Evolutionary conservation across 1,140 invertebrate genomes (phyloP), one percentile per base, ranked within the genome.

Genomic region (Drosophila sucinea): DNA sequence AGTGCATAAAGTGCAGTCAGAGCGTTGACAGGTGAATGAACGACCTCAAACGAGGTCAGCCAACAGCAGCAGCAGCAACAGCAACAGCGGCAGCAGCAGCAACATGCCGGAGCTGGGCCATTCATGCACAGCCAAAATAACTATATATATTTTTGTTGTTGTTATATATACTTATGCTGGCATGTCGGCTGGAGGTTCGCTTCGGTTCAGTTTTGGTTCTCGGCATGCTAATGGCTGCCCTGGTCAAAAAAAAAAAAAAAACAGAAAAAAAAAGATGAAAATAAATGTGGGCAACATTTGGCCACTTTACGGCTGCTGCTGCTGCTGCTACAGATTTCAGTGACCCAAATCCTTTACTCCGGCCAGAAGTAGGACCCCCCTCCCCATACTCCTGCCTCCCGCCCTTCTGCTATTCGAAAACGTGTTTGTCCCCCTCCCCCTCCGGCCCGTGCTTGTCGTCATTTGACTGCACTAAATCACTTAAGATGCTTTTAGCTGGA

Each of bases 21-120:
- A 51, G 65, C 83, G 70, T 77, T 85, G 84, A 89, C 85, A 89
- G 83, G 89, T 87, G 83, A 90, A 91, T 79, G 89, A 90, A 90
- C 87, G 87, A 90, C 87, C 87, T 90, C 89, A 90, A 90, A 90
- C 78, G 87, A 90, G 87, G 87, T 89, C 83, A 90, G 63, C 35
- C 62, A 60, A 35, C 60, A 35, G 38, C 70, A 63, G 35, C 54
- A 40, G 40, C 60, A 63, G 64, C 76, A 73, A 25, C 67, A 76
- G 70, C 79, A 67, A 17, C 70, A 63, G 35, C 54, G 17, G 33
- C 51, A 40, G 40, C 60, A 63, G 64, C 76, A 73, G 29, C 67
- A 76, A 73, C 79, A 67, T 64, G 30, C 51, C 8, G 51, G 69
- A 44, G 41, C 38, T 47, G 61, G 66, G 62, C 77, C 84, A 89